Conservation (phyloP, 2,888 invertebrate species). For the Ennomos quercinarius region DNA sequence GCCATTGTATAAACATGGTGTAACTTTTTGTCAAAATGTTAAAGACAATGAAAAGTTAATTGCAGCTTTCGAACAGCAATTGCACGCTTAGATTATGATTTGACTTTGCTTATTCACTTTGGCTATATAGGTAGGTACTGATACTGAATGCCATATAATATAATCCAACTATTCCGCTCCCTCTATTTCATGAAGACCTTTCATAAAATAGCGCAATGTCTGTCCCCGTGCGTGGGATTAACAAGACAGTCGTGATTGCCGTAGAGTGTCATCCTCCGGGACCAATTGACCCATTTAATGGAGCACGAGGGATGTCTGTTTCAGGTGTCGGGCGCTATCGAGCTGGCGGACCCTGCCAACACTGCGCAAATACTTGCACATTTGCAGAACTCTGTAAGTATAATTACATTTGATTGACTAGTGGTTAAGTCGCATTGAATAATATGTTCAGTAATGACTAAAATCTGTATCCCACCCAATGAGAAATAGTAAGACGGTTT, state of each 20-base stretch:
- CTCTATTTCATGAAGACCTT: constrained; percentile 18
- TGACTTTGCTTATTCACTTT: neutral
- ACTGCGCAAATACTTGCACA: constrained; percentile 70
- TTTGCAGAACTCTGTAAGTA: constrained; percentile 72
- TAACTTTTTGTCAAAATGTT: constrained; percentile 24
- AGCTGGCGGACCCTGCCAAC: constrained; percentile 72
- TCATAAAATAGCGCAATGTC: constrained; percentile 11
- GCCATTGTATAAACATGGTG: constrained; percentile 28
- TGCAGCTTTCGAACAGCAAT: constrained; percentile 12
- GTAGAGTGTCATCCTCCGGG: constrained; percentile 46
- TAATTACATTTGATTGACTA: neutral
- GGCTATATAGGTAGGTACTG: too few species aligned
- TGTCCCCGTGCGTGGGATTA: constrained; percentile 25
- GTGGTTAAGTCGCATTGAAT: too few species aligned
- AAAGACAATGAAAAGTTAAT: constrained; percentile 27
- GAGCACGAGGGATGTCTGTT: constrained; percentile 63
- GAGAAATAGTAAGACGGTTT: neutral
- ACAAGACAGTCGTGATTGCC: constrained; percentile 39
- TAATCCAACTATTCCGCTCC: neutral
- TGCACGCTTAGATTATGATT: constrained; percentile 1
- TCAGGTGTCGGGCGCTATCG: constrained; percentile 76
- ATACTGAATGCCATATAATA: neutral
- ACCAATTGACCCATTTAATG: constrained; percentile 72
- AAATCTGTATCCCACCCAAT: too few species aligned
- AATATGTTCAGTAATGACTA: too few species aligned